phyloP scores from a whole-genome alignment of 2,888 invertebrate genomes.

The Phaedon cochleariae region DNA sequence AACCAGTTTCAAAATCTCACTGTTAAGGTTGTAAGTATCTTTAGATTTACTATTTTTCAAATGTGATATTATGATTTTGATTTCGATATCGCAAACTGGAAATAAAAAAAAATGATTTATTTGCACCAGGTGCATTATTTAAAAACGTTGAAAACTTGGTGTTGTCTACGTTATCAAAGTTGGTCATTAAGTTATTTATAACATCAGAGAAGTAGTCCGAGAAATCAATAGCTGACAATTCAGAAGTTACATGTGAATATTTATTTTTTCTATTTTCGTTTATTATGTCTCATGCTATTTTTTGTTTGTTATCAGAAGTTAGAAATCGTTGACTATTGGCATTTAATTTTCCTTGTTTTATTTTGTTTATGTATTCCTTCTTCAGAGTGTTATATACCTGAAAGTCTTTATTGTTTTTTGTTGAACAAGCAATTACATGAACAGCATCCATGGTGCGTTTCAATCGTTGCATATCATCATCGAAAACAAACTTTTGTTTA shows the following conservation, averaged over 20 bases:
- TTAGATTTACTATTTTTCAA: not conserved
- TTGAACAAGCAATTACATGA: not conserved
- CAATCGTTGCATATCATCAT: no score
- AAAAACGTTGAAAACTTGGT: no score
- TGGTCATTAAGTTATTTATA: no score
- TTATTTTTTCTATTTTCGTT: not conserved
- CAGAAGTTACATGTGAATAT: not conserved
- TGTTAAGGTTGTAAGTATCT: no score
- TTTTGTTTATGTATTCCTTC: not conserved
- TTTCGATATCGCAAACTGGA: no score
- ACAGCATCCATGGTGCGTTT: slow-evolving; percentile 5
- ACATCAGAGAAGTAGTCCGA: no score
- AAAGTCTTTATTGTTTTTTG: not conserved
- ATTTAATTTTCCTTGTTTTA: not conserved
- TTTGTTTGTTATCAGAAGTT: not conserved
- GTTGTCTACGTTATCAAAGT: no score
- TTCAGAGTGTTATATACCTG: slow-evolving; percentile 1
- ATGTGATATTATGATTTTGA: no score
- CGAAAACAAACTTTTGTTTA: not conserved
- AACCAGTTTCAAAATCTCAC: no score
- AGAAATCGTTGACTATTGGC: not conserved
- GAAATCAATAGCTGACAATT: not conserved
- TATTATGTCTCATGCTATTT: not conserved
- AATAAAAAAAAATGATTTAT: no score
- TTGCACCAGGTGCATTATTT: no score